Conservation (phyloP, 2,797 vertebrate species). For the Spatula clypeata region DNA sequence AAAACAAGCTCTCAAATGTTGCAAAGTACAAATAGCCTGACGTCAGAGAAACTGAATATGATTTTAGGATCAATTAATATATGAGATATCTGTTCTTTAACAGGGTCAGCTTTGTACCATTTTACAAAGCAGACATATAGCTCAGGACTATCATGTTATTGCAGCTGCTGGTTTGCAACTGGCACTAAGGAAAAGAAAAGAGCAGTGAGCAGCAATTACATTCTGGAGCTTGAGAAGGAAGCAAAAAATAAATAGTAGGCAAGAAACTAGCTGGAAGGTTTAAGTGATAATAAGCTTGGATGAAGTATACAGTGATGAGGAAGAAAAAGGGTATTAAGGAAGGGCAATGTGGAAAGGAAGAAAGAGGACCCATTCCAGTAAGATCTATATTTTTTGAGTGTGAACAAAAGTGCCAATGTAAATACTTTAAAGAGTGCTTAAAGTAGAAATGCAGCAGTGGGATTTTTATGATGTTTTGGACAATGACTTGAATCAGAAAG, state of each 20-base stretch:
- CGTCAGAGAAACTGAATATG: neutral
- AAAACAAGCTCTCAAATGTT: neutral
- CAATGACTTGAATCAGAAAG: neutral
- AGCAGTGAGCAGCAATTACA: neutral
- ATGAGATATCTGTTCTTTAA: neutral
- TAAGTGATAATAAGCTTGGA: neutral
- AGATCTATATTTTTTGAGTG: neutral
- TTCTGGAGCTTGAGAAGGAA: neutral
- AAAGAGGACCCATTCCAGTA: neutral
- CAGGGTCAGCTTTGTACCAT: neutral
- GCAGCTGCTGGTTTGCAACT: constrained; percentile 37
- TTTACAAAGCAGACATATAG: neutral
- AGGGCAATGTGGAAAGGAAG: neutral
- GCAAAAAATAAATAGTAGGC: neutral
- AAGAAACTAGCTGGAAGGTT: constrained; percentile 17
- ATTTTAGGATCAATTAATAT: neutral
- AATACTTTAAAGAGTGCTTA: neutral
- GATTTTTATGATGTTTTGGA: neutral
- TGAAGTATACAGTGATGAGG: neutral
- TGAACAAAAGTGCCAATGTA: neutral
- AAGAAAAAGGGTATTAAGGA: neutral
- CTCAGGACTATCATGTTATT: neutral
- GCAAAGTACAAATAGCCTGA: neutral
- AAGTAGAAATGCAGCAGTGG: neutral
- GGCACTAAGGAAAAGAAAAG: neutral